phyloP scores from a whole-genome alignment of 2,888 invertebrate species.

The Dryobotodes eremita region DNA sequence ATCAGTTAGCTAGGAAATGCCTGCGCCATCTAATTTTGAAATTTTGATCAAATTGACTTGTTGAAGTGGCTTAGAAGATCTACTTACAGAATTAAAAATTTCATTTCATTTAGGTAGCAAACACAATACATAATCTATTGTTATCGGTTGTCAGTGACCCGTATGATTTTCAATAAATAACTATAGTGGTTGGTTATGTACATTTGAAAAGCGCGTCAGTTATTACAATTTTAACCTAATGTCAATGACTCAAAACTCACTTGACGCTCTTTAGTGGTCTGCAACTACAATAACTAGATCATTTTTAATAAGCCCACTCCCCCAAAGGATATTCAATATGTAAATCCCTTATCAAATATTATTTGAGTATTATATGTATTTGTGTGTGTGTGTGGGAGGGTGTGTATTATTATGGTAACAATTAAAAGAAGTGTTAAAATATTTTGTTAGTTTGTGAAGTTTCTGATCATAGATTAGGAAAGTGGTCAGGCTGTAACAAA shows the following conservation, averaged over 20 bases:
- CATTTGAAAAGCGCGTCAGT: not conserved
- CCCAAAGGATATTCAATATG: slow-evolving; percentile 7
- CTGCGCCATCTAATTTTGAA: not conserved
- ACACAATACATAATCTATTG: not conserved
- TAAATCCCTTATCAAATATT: not conserved
- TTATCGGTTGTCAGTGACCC: slow-evolving; percentile 1
- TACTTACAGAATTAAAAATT: not conserved
- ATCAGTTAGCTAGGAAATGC: not conserved
- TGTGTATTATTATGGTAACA: not conserved
- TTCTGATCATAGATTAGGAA: not conserved
- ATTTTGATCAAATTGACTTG: not conserved
- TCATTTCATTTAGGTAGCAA: not conserved
- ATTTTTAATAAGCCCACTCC: slow-evolving; percentile 4
- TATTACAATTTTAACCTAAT: not conserved
- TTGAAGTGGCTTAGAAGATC: not conserved
- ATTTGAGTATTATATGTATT: not conserved
- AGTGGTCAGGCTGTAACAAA: not conserved
- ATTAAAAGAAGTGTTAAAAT: not conserved
- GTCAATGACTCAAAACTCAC: not conserved
- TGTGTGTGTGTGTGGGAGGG: not conserved
- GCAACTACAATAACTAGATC: not conserved
- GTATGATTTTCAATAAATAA: slow-evolving; percentile 4
- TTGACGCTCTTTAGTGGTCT: not conserved
- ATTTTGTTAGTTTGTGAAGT: not conserved
- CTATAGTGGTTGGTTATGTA: not conserved